Conservation (phyloP, 2,113 vertebrate genomes). For the Nanorana parkeri region DNA sequence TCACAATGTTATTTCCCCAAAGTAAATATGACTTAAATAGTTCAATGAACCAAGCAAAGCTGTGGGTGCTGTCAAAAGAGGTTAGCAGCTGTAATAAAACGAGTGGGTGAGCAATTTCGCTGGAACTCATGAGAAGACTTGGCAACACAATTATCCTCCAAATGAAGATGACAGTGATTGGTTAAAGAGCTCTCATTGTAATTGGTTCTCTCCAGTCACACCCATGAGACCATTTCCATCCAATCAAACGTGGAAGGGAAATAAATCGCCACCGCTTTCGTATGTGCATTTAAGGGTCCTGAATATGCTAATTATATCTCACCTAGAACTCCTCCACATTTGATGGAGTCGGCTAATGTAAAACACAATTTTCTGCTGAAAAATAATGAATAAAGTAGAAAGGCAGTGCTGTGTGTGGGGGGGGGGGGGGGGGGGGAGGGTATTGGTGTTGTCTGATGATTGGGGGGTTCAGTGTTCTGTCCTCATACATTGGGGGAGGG, state of each 20-base stretch:
- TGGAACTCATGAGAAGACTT: neutral
- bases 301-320: conserved; percentile 18
- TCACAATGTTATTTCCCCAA: too few relatives aligned
- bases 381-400: neutral
- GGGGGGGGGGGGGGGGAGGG: too few relatives aligned
- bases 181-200: conserved; percentile 12
- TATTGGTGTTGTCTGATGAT: too few relatives aligned
- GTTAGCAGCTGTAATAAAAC: too few relatives aligned
- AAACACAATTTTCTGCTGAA: neutral
- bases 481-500: too few relatives aligned
- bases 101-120: too few relatives aligned
- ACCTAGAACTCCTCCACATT: conserved; percentile 5
- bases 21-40: too few relatives aligned
- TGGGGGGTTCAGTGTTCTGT: too few relatives aligned
- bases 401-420: neutral
- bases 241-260: conserved; percentile 39
- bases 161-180: conserved; percentile 20
- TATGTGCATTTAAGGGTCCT: neutral
- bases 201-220: conserved; percentile 38
- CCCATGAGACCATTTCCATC: conserved; percentile 27
- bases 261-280: conserved; percentile 12
- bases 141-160: neutral
- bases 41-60: too few relatives aligned
- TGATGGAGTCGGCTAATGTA: neutral
- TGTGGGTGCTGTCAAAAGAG: too few relatives aligned